phyloP scores from a whole-genome alignment of 2,888 invertebrate species.

The Epinotia ramella region DNA sequence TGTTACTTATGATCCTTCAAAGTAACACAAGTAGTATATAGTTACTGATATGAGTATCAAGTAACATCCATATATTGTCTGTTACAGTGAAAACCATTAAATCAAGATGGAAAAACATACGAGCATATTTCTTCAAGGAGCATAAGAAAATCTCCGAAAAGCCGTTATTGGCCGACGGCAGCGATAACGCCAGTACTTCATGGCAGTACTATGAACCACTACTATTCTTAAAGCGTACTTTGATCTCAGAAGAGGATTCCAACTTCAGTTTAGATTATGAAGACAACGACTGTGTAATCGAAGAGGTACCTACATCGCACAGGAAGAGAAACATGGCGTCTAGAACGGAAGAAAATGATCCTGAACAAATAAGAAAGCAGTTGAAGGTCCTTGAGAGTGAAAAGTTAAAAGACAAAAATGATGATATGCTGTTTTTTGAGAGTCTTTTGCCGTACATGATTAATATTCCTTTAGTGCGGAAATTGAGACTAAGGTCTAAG shows the following conservation, averaged over 20 bases:
- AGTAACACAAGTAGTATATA: too few relatives aligned
- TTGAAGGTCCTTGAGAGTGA: conserved; percentile 48
- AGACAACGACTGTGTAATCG: conserved; percentile 45
- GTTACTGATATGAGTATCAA: too few relatives aligned
- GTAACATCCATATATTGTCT: conserved; percentile 16
- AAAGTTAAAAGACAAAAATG: conserved; percentile 48
- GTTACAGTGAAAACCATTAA: conserved; percentile 45
- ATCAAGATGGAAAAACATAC: conserved; percentile 53
- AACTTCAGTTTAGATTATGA: conserved; percentile 43
- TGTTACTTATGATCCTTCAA: too few relatives aligned
- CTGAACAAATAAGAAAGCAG: conserved; percentile 38
- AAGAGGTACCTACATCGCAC: conserved; percentile 37
- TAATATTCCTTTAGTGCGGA: conserved; percentile 51
- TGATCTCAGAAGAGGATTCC: conserved; percentile 32
- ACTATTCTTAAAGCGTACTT: conserved; percentile 46
- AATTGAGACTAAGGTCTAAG: conserved; percentile 51
- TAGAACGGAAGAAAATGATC: conserved; percentile 45
- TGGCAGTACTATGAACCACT: conserved; percentile 51
- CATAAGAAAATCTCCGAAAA: conserved; percentile 47
- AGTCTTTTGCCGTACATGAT: conserved; percentile 53
- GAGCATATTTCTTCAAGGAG: conserved; percentile 53
- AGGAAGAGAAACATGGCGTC: conserved; percentile 47
- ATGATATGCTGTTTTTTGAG: conserved; percentile 54
- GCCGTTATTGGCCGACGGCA: conserved; percentile 43
- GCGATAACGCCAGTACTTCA: conserved; percentile 47